Percentiles rank a stretch among this genome's conserved stretches.
Evolutionary conservation across 2,797 vertebrate species (phyloP).

Genomic region (Crossoptilon crossoptilon): DNA sequence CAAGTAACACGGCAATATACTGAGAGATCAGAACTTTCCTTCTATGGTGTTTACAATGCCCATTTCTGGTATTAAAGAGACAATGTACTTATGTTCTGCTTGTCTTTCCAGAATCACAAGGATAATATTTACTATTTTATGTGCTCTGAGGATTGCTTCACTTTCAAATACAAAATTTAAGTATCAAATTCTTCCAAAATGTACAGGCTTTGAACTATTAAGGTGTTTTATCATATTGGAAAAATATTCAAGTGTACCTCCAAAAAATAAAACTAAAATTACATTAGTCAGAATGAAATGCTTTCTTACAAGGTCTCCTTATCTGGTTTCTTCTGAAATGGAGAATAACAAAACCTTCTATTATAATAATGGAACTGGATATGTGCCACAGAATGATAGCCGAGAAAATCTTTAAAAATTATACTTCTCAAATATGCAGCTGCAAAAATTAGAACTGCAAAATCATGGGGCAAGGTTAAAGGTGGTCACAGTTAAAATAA

Average conservation of each 20-base stretch:
- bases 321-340: background rate
- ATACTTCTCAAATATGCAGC: conserved; percentile 24
- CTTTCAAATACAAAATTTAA: background rate
- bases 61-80: background rate
- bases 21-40: background rate
- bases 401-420: conserved; percentile 19
- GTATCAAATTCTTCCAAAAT: background rate
- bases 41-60: background rate
- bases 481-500: conserved; percentile 43
- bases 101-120: background rate
- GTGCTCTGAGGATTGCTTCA: background rate
- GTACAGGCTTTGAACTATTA: background rate
- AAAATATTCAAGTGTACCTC: background rate
- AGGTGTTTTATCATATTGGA: background rate
- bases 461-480: conserved; percentile 36
- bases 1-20: background rate
- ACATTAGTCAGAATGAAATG: background rate
- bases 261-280: conserved; percentile 17
- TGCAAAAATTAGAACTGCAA: conserved; percentile 58
- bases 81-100: background rate
- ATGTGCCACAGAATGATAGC: background rate
- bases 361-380: conserved; percentile 56
- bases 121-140: background rate
- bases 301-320: conserved; percentile 28
- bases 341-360: conserved; percentile 44